Percentiles rank a stretch among this genome's conserved stretches.
Conservation (phyloP, 2,797 vertebrate species). For the Phrynocephalus forsythii region DNA sequence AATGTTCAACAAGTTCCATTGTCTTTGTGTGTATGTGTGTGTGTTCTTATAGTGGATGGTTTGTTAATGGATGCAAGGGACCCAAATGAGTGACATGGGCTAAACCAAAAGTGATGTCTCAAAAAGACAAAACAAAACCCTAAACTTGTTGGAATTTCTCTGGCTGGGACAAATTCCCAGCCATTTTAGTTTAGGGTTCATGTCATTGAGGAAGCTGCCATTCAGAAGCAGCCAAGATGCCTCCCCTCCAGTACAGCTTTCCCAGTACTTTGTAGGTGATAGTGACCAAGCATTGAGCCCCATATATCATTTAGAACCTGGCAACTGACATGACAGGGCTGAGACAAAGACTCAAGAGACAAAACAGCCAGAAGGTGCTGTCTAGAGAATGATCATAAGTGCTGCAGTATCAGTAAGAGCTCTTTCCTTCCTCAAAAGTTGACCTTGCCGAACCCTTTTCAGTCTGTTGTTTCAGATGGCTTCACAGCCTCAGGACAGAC, state of each 20-base stretch:
- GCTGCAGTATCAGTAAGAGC: neutral
- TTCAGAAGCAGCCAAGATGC: neutral
- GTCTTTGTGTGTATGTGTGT: neutral
- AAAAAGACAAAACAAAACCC: neutral
- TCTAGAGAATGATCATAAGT: neutral
- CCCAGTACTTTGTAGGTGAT: neutral
- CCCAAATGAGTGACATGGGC: no score
- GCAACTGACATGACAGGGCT: neutral
- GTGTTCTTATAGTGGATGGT: neutral
- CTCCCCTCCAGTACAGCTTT: neutral
- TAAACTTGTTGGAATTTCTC: neutral
- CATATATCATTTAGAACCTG: conserved; percentile 1
- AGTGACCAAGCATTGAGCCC: neutral
- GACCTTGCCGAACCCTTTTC: neutral
- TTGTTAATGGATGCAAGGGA: neutral
- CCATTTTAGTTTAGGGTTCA: neutral
- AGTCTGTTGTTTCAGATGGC: neutral
- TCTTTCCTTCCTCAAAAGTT: neutral
- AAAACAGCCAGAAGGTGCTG: neutral
- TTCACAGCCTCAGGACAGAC: neutral
- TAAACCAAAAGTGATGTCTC: neutral
- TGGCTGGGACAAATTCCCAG: neutral
- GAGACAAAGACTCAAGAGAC: neutral
- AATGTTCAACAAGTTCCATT: neutral
- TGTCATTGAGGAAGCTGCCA: no score